phyloP scores from a whole-genome alignment of 2,888 invertebrate genomes.

The Epirrhoe tristata region DNA sequence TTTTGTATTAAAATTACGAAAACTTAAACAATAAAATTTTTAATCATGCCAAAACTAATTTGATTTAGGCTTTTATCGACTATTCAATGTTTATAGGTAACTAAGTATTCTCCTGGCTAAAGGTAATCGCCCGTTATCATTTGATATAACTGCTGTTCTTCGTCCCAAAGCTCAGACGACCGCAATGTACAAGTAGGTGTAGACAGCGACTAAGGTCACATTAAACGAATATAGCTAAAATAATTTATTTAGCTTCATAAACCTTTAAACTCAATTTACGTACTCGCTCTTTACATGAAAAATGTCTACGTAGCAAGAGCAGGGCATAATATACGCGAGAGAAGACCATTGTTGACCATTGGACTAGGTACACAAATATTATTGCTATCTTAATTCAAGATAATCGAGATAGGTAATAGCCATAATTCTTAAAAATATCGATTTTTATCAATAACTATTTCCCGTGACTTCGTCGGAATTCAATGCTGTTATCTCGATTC shows the following conservation, averaged over 20 bases:
- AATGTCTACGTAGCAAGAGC: not conserved
- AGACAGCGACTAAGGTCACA: not conserved
- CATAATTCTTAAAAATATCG: too few species aligned
- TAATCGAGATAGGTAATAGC: too few species aligned
- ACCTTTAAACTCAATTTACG: not conserved
- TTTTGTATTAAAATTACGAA: not conserved
- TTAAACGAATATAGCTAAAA: not conserved
- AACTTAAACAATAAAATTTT: not conserved
- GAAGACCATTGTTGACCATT: too few species aligned
- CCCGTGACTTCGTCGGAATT: too few species aligned
- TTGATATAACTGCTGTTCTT: not conserved
- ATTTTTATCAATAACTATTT: too few species aligned
- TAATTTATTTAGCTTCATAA: not conserved
- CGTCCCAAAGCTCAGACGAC: slow-evolving; percentile 9
- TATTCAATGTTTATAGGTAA: not conserved
- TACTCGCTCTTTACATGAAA: not conserved
- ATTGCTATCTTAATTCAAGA: too few species aligned
- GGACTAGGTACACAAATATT: too few species aligned
- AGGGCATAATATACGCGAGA: too few species aligned
- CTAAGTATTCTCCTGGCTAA: not conserved
- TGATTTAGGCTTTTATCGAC: not conserved
- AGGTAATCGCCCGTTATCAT: not conserved
- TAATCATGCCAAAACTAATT: not conserved
- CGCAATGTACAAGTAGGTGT: slow-evolving; percentile 6
- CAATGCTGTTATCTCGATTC: too few species aligned